These are phyloP conservation scores for Laothoe populi DNA, from an alignment of 2,888 invertebrate genomes.

Conservation along the genomic window DNA sequence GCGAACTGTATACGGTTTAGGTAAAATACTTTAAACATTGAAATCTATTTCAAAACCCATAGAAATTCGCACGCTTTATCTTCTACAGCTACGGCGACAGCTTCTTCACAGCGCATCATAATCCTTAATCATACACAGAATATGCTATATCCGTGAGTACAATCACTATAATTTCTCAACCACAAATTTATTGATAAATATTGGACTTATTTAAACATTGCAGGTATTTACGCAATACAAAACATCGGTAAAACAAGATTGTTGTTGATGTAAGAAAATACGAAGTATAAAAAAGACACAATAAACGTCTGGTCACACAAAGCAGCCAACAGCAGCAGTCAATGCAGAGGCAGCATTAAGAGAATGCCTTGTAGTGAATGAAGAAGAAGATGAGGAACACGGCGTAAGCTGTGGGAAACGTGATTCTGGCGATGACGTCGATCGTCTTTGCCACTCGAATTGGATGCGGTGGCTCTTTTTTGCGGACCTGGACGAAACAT, in stretches of 20 bases:
- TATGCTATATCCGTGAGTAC: conserved; percentile 52
- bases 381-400: conserved; percentile 98
- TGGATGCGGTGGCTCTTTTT: conserved; percentile 96
- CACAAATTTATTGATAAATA: conserved; percentile 61
- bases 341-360: conserved; percentile 80
- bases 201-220: conserved; percentile 36
- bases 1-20: too few relatives aligned
- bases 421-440: conserved; percentile 96
- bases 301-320: conserved; percentile 60
- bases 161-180: too few relatives aligned
- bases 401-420: conserved; percentile 96
- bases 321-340: conserved; percentile 59
- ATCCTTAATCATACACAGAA: conserved; percentile 45
- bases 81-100: conserved; percentile 58
- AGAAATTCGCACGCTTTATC: conserved; percentile 58
- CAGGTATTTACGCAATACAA: conserved; percentile 52
- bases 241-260: conserved; percentile 38
- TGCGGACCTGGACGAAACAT: conserved; percentile 93
- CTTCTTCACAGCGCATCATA: conserved; percentile 47
- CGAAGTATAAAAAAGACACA: conserved; percentile 58
- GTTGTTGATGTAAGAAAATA: conserved; percentile 54
- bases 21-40: conserved; percentile 49
- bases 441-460: conserved; percentile 97
- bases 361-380: conserved; percentile 95
- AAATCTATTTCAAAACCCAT: conserved; percentile 79